Conservation (phyloP, 1,140 invertebrate species). For the Drosophila busckii region DNA sequence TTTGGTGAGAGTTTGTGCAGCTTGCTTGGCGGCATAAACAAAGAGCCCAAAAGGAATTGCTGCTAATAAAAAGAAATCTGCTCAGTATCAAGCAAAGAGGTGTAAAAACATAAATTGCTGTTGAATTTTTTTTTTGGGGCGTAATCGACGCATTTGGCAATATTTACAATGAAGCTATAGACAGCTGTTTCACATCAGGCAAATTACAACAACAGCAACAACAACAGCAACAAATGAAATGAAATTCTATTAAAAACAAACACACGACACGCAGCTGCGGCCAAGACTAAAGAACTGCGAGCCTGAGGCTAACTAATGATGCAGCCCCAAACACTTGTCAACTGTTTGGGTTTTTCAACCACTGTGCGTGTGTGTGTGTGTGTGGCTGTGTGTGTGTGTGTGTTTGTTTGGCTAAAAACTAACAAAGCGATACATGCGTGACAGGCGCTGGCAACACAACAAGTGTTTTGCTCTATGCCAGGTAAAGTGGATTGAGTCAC, state of each 20-base stretch:
- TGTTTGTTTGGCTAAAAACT: constrained; percentile 9
- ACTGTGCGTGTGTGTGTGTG: too few relatives aligned
- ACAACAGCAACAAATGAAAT: constrained; percentile 61
- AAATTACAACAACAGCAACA: constrained; percentile 59
- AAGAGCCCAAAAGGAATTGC: constrained; percentile 15
- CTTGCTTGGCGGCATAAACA: constrained; percentile 65
- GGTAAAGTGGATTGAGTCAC: constrained; percentile 50
- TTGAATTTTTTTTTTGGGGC: constrained; percentile 34
- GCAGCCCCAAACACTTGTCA: constrained; percentile 47
- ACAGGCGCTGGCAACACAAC: constrained; percentile 46
- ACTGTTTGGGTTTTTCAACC: constrained; percentile 36
- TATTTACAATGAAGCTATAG: constrained; percentile 42
- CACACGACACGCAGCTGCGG: constrained; percentile 70
- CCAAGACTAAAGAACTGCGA: not conserved
- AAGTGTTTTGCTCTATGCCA: constrained; percentile 59
- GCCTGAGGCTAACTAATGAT: constrained; percentile 48
- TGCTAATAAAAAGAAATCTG: constrained; percentile 42
- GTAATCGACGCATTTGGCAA: constrained; percentile 53
- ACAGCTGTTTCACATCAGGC: constrained; percentile 65
- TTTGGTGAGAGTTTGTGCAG: constrained; percentile 71
- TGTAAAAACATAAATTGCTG: constrained; percentile 38
- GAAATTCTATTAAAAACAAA: constrained; percentile 76
- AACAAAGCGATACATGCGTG: constrained; percentile 44
- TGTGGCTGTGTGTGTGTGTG: too few relatives aligned
- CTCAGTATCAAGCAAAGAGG: constrained; percentile 72